A percentile compares a stretch with the other conserved stretches of the same genome.
phyloP scores from a whole-genome alignment of 2,113 vertebrate genomes.

The Serinus canaria region DNA sequence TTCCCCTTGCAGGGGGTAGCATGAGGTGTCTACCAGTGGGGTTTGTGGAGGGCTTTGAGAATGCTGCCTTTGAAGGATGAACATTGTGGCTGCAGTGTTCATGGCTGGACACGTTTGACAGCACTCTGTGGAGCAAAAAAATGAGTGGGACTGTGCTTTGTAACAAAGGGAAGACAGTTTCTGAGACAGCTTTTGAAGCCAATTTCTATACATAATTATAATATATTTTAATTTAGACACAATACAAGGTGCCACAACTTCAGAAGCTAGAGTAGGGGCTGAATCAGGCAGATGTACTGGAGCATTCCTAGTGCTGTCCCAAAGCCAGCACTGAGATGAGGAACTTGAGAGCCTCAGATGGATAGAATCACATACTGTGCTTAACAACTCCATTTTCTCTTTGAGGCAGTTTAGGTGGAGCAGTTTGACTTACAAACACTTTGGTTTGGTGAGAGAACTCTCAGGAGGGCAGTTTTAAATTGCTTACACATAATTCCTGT shows the following conservation, averaged over 20 bases:
- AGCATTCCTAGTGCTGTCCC: not conserved
- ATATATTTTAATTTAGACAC: not conserved
- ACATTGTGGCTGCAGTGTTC: not conserved
- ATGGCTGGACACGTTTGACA: not conserved
- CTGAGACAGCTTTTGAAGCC: slow-evolving; percentile 6
- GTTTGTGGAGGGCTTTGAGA: not conserved
- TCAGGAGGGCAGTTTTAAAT: not conserved
- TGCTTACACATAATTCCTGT: not conserved
- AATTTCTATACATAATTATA: not conserved
- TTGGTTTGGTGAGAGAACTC: not conserved
- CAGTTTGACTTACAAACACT: not conserved
- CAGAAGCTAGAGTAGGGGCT: not conserved
- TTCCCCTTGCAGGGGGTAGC: not conserved
- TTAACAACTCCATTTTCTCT: not conserved
- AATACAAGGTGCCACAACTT: not conserved
- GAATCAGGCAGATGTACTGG: not conserved
- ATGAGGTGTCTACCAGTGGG: not conserved
- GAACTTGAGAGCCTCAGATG: not conserved
- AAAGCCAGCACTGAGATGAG: not conserved
- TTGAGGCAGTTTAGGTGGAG: not conserved
- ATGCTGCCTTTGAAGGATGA: not conserved
- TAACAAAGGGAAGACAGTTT: slow-evolving; percentile 9
- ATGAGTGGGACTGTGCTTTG: not conserved
- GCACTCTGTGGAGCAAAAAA: not conserved
- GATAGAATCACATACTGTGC: not conserved